These are phyloP conservation scores for Synchiropus splendidus DNA, from an alignment of 2,113 vertebrate species.

Conservation along the genomic window DNA sequence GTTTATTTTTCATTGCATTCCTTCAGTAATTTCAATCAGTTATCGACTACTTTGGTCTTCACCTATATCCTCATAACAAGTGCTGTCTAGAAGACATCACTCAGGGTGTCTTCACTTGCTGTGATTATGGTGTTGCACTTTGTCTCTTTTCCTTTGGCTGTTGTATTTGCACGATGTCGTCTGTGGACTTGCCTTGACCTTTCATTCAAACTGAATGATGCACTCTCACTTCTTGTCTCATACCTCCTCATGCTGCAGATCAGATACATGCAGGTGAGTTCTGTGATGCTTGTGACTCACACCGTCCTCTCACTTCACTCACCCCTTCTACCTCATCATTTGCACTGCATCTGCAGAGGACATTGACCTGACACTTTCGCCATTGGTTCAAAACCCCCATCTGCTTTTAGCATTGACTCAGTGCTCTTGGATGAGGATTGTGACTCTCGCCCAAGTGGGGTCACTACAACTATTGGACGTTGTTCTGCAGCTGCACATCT, in stretches of 20 bases:
- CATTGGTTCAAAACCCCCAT: constrained; percentile 9
- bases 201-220: constrained; percentile 9
- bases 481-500: no score
- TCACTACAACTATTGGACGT: no score
- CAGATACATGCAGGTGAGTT: constrained; percentile 92
- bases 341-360: not conserved
- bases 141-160: not conserved
- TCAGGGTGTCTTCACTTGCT: not conserved
- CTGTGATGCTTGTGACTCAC: constrained; percentile 31
- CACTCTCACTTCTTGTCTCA: constrained; percentile 48
- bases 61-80: no score
- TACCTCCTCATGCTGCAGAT: constrained; percentile 81
- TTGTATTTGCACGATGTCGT: constrained; percentile 12
- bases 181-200: constrained; percentile 1
- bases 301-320: constrained; percentile 17
- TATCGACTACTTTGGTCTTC: no score
- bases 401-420: constrained; percentile 34
- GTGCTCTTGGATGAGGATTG: constrained; percentile 2
- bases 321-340: not conserved
- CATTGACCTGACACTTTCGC: not conserved
- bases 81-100: not conserved
- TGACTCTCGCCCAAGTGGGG: constrained; percentile 17
- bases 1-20: no score
- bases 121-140: constrained; percentile 8
- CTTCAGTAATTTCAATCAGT: no score